Evolutionary conservation across 2,888 invertebrate genomes (phyloP).

Genomic region (Tillus elongatus): DNA sequence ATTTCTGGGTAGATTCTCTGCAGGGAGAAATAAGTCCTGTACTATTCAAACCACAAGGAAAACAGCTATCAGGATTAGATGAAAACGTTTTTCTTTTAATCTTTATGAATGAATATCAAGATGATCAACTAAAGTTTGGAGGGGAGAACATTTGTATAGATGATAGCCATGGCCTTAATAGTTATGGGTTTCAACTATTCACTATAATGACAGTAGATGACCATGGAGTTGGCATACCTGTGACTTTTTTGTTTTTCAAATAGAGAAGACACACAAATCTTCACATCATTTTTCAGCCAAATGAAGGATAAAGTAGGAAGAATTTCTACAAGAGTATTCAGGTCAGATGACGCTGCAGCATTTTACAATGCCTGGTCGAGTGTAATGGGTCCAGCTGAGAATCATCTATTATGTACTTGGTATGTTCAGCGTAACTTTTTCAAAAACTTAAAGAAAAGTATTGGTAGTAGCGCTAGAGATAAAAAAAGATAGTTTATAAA

Average conservation of each 20-base stretch:
- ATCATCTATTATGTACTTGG: background rate
- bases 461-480: too few relatives aligned
- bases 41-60: too few relatives aligned
- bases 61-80: too few relatives aligned
- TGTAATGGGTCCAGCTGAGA: background rate
- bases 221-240: background rate
- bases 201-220: background rate
- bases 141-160: too few relatives aligned
- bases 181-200: background rate
- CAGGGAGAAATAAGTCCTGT: too few relatives aligned
- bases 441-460: background rate
- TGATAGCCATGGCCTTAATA: background rate
- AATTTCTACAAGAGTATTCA: background rate
- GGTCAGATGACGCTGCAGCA: background rate
- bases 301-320: background rate
- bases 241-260: slow-evolving; percentile 1
- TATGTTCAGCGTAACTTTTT: background rate
- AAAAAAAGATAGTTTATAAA: too few relatives aligned
- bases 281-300: background rate
- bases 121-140: too few relatives aligned
- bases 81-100: too few relatives aligned
- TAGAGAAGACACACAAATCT: background rate
- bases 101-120: too few relatives aligned
- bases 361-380: background rate
- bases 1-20: too few relatives aligned